A percentile compares a stretch with the other conserved stretches of the same genome.
phyloP scores from a whole-genome alignment of 2,888 invertebrate genomes.

The Agrochola litura region DNA sequence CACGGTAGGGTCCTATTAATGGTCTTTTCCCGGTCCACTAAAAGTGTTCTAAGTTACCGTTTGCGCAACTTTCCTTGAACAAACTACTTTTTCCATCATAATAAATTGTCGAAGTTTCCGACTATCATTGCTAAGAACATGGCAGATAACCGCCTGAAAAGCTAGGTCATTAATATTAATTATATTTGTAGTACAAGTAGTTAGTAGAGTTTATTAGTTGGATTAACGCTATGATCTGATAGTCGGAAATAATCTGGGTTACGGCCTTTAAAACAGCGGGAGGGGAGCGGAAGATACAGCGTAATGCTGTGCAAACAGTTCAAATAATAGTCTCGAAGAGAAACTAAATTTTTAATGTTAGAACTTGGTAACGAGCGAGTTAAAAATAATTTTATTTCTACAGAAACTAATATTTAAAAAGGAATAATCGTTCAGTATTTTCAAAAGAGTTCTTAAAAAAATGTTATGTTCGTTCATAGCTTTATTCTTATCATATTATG shows the following conservation, averaged over 20 bases:
- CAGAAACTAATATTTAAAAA: not conserved
- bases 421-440: not conserved
- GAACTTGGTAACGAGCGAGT: not conserved
- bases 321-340: not conserved
- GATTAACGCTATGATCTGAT: slow-evolving; percentile 25
- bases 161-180: slow-evolving; percentile 55
- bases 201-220: slow-evolving; percentile 36
- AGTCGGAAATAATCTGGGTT: slow-evolving; percentile 10
- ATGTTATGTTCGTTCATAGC: not conserved
- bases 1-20: slow-evolving; percentile 33
- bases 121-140: slow-evolving; percentile 51
- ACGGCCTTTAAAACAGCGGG: slow-evolving; percentile 22
- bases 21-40: slow-evolving; percentile 31
- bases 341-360: slow-evolving; percentile 14
- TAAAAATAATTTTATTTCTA: not conserved
- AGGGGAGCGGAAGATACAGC: not conserved
- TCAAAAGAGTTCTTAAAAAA: not conserved
- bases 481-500: not conserved
- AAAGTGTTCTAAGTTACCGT: slow-evolving; percentile 42
- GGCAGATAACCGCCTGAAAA: slow-evolving; percentile 45
- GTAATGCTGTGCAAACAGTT: not conserved
- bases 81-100: slow-evolving; percentile 62
- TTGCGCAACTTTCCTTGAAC: slow-evolving; percentile 48
- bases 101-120: slow-evolving; percentile 64
- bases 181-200: slow-evolving; percentile 36